A percentile compares a stretch with the other conserved stretches of the same genome.
Evolutionary conservation across 1,140 invertebrate genomes (phyloP).

Genomic region (Drosophila burlai): DNA sequence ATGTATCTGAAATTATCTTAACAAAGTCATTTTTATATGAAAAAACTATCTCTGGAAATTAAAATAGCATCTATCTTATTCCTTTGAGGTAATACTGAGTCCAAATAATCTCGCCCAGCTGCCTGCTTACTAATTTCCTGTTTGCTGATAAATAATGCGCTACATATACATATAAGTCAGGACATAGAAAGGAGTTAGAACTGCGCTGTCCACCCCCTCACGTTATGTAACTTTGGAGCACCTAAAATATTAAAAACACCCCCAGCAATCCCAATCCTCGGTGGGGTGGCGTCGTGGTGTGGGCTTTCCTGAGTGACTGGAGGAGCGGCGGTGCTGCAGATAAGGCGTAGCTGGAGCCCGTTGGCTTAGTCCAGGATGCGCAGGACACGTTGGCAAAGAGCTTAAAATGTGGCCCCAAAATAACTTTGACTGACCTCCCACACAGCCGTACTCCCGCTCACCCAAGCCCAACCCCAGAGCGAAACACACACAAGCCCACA

Average conservation of each 20-base stretch:
- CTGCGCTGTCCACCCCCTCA: slow-evolving; percentile 34
- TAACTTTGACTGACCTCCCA: slow-evolving; percentile 77
- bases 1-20: neutral
- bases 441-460: neutral
- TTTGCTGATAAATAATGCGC: slow-evolving; percentile 80
- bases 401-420: slow-evolving; percentile 83
- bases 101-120: neutral
- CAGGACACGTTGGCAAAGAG: slow-evolving; percentile 80
- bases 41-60: neutral
- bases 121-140: slow-evolving; percentile 72
- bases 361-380: slow-evolving; percentile 61
- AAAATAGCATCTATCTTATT: neutral
- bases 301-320: slow-evolving; percentile 30
- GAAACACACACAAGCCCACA: slow-evolving; percentile 37
- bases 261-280: slow-evolving; percentile 40
- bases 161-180: slow-evolving; percentile 20
- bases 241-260: slow-evolving; percentile 82
- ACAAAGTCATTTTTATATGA: neutral
- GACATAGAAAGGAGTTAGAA: slow-evolving; percentile 31
- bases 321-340: slow-evolving; percentile 62
- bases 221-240: slow-evolving; percentile 79
- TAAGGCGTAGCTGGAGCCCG: slow-evolving; percentile 66
- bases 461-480: slow-evolving; percentile 18
- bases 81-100: slow-evolving; percentile 2
- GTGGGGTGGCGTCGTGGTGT: neutral